Evolutionary conservation across 1,140 invertebrate species (phyloP), one percentile per base, ranked within the genome.

Genomic region (Potamilus streckersoni): DNA sequence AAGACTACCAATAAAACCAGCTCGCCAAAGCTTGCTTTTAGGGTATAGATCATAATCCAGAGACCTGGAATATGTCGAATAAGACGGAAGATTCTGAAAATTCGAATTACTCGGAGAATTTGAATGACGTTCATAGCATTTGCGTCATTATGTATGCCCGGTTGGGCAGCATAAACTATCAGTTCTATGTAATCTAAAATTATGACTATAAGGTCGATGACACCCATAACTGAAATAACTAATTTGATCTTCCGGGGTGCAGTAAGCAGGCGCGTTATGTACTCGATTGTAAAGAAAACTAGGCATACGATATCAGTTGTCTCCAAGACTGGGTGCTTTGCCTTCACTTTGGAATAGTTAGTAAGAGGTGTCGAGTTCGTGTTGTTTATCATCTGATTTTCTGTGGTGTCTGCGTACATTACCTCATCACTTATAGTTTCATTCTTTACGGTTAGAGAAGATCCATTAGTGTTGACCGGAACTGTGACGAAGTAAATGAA

Each of bases 21-120:
- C 92, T 99, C 98, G 91, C 98, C 98, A 92, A 99, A 98, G 81
- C 96, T 98, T 91, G 98, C 98, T 86, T 96, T 93, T 87, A 99
- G 92, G 71, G 98, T 99, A 92, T 99, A 98, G 81, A 98, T 97
- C 88, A 99, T 93, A 89, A 95, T 96, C 91, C 99, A 97, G 79
- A 99, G 93, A 79, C 98, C 98, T 87, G 97, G 98, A 78, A 96
- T 97, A 91, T 99, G 97, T 27, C 74, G 61, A 5, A 82, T 71
- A 20, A 83, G 71, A 17, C 82, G 73, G 79, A 82, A 83, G 31
- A 82, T 76, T 55, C 82, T 73, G 16, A 83, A 73, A 59, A 83
- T 74, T n/a, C 82, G 78, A 14, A 80, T 62, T 58, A 84, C 74
- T 16, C 79, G 68, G 66, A 83, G 73, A 38, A 80, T 73, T 16